Conservation (phyloP, 2,113 vertebrate genomes). For the Trogon surrucura region DNA sequence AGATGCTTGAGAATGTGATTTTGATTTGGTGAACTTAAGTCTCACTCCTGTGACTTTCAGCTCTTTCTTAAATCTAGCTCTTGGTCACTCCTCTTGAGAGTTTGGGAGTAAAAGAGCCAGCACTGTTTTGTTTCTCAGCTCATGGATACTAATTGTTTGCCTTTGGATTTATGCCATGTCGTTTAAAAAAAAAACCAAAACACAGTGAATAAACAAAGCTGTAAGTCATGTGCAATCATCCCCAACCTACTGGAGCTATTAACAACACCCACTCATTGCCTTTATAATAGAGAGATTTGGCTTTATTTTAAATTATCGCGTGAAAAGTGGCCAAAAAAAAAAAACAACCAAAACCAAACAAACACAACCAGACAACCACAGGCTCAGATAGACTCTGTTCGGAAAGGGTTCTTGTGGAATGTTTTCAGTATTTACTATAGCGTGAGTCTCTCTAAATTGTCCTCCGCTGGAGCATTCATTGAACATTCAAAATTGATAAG, state of each 20-base stretch:
- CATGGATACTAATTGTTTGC: conserved; percentile 25
- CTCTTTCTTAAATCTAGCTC: background rate
- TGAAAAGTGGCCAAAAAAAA: background rate
- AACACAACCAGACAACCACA: background rate
- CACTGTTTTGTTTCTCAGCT: background rate
- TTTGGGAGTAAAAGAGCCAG: background rate
- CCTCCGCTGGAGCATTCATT: background rate
- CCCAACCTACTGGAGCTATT: background rate
- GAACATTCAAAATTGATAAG: background rate
- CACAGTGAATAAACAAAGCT: conserved; percentile 32
- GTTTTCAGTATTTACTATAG: background rate
- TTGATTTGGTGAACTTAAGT: background rate
- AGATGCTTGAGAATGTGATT: background rate
- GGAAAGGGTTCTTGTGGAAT: background rate
- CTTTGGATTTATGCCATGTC: conserved; percentile 1
- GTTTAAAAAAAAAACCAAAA: background rate
- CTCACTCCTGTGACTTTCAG: background rate
- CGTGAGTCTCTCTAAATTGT: background rate
- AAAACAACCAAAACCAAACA: too few species aligned
- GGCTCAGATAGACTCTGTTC: background rate
- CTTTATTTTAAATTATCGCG: background rate
- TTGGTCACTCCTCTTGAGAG: background rate
- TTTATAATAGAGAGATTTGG: background rate
- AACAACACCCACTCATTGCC: background rate
- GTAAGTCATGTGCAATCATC: conserved; percentile 25